Conservation (phyloP, 2,113 vertebrate genomes). For the Anas platyrhynchos region DNA sequence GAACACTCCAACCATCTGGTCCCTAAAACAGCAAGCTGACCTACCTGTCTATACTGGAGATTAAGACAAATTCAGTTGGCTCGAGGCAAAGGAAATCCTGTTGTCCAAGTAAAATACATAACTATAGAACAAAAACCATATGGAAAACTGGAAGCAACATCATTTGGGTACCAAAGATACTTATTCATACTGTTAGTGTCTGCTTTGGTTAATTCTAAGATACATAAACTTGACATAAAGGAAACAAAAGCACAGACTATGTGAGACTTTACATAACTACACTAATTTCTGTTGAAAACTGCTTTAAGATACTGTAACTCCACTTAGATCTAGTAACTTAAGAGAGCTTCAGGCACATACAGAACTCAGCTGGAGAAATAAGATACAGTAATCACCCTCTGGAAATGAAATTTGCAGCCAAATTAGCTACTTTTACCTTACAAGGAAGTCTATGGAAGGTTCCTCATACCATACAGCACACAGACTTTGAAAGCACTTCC, state of each 20-base stretch:
- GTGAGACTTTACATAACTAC: not conserved
- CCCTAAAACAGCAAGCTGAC: not conserved
- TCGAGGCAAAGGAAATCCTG: constrained; percentile 38
- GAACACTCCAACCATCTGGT: constrained; percentile 34
- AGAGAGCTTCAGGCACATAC: not conserved
- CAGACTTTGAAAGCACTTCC: not conserved
- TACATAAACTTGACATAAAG: not conserved
- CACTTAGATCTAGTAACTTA: not conserved
- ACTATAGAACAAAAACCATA: not conserved
- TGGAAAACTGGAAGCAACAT: not conserved
- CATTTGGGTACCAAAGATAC: not conserved
- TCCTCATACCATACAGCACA: not conserved
- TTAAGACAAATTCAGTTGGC: constrained; percentile 21
- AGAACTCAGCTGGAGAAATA: not conserved
- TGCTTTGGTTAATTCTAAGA: not conserved
- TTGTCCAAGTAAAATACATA: not conserved
- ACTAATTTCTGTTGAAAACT: not conserved
- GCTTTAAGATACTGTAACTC: not conserved
- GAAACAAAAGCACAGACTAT: not conserved
- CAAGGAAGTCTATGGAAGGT: not conserved
- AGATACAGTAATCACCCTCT: not conserved
- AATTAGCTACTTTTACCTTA: not conserved
- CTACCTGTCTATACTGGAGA: not conserved
- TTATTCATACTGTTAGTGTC: not conserved
- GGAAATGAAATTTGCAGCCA: not conserved